A percentile compares a stretch with the other conserved stretches of the same genome.
These are phyloP conservation scores for Charaxes varanes DNA, from an alignment of 1,140 invertebrate species.

Conservation along the genomic window DNA sequence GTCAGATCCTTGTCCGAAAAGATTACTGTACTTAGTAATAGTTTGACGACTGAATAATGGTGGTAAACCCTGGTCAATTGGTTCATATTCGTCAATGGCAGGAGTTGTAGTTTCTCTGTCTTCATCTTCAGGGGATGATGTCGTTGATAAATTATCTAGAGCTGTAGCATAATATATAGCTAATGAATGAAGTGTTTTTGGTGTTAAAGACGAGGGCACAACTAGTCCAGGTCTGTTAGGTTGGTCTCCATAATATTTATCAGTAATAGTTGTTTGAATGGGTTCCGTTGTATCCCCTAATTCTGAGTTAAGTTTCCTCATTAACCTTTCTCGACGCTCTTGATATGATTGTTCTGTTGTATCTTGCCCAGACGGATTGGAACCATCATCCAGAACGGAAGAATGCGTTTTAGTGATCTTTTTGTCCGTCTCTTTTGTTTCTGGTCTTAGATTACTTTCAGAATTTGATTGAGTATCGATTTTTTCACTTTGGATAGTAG, in stretches of 20 bases:
- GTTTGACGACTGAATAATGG: slow-evolving; percentile 76
- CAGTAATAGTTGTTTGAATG: slow-evolving; percentile 29
- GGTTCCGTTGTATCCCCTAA: slow-evolving; percentile 33
- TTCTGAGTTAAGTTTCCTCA: slow-evolving; percentile 53
- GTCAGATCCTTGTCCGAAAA: slow-evolving; percentile 69
- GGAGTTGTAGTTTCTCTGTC: slow-evolving; percentile 46
- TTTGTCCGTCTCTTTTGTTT: slow-evolving; percentile 31
- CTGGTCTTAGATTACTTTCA: slow-evolving; percentile 32
- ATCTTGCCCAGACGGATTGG: slow-evolving; percentile 23
- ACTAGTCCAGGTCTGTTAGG: slow-evolving; percentile 75
- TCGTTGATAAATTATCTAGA: slow-evolving; percentile 76
- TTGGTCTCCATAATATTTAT: slow-evolving; percentile 55
- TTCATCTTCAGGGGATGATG: slow-evolving; percentile 54
- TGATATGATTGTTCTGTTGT: slow-evolving; percentile 52
- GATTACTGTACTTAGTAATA: slow-evolving; percentile 75
- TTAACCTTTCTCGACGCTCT: slow-evolving; percentile 53
- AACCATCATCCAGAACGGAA: slow-evolving; percentile 31
- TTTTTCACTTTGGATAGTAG: slow-evolving; percentile 35
- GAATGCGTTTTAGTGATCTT: slow-evolving; percentile 28
- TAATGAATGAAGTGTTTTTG: slow-evolving; percentile 83
- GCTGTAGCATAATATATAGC: slow-evolving; percentile 85
- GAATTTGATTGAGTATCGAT: slow-evolving; percentile 16
- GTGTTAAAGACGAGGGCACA: slow-evolving; percentile 81
- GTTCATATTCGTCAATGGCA: slow-evolving; percentile 43
- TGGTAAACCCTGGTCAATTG: slow-evolving; percentile 53